phyloP scores from a whole-genome alignment of 2,797 vertebrate genomes.

The Eulemur coronatus region DNA sequence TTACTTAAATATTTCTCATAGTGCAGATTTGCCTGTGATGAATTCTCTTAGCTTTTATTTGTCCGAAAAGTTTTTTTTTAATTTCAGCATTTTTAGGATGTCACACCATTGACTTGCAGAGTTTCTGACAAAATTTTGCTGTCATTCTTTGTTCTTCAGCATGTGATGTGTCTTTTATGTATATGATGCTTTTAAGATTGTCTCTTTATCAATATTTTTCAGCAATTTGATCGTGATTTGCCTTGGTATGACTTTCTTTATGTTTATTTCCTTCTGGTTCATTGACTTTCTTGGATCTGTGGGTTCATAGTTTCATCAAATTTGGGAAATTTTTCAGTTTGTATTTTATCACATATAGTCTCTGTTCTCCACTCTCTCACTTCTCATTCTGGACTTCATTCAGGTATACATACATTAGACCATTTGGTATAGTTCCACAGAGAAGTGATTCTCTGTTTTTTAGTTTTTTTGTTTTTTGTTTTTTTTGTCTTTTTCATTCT shows the following conservation, averaged over 20 bases:
- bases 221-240: background rate
- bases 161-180: background rate
- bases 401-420: background rate
- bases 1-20: background rate
- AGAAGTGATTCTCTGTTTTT: background rate
- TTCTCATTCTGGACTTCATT: background rate
- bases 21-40: background rate
- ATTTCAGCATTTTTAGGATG: background rate
- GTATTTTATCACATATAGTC: background rate
- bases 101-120: background rate
- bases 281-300: background rate
- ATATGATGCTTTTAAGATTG: background rate
- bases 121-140: slow-evolving; percentile 18
- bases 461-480: background rate
- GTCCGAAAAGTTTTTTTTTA: background rate
- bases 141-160: background rate
- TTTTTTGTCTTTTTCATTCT: background rate
- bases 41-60: background rate
- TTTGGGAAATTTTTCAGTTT: background rate
- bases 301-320: background rate
- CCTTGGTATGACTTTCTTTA: background rate
- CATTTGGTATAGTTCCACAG: background rate
- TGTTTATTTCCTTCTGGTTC: background rate
- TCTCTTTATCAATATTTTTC: background rate
- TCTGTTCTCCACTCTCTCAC: background rate